phyloP scores from a whole-genome alignment of 2,113 vertebrate species.

The Gnathonemus longibarbis region DNA sequence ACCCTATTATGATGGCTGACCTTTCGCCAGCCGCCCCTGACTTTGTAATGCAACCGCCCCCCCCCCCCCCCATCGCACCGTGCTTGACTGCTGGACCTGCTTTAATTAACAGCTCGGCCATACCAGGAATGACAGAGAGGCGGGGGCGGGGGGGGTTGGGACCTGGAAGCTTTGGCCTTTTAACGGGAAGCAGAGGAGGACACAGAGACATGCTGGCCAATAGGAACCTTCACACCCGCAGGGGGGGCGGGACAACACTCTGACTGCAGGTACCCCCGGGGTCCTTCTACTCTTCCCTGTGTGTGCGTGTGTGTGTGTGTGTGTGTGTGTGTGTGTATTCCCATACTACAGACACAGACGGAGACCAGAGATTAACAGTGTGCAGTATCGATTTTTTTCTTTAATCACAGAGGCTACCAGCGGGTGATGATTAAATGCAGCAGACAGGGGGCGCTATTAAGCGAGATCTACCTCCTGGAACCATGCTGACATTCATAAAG shows the following conservation, averaged over 20 bases:
- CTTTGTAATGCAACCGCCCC: conserved; percentile 9
- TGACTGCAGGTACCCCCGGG: not conserved
- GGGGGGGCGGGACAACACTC: not conserved
- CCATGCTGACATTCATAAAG: not conserved
- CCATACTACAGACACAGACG: not conserved
- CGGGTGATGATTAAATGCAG: not conserved
- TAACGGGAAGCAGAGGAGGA: not conserved
- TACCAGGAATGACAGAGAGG: not conserved
- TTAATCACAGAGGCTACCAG: not conserved
- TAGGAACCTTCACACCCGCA: not conserved
- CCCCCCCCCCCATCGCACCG: not conserved
- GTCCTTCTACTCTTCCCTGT: not conserved
- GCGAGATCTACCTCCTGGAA: not conserved
- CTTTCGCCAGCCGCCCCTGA: not conserved
- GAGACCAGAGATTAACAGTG: not conserved
- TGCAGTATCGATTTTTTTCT: not conserved
- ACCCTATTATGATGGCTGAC: not conserved
- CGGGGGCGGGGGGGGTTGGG: not conserved
- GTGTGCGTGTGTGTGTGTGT: not conserved
- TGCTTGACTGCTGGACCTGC: not conserved
- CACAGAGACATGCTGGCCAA: not conserved
- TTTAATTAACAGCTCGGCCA: conserved; percentile 13
- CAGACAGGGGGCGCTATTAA: conserved; percentile 2
- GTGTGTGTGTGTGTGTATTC: not conserved
- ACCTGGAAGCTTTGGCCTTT: not conserved